phyloP scores from a whole-genome alignment of 2,113 vertebrate genomes.

The Scopus umbretta region DNA sequence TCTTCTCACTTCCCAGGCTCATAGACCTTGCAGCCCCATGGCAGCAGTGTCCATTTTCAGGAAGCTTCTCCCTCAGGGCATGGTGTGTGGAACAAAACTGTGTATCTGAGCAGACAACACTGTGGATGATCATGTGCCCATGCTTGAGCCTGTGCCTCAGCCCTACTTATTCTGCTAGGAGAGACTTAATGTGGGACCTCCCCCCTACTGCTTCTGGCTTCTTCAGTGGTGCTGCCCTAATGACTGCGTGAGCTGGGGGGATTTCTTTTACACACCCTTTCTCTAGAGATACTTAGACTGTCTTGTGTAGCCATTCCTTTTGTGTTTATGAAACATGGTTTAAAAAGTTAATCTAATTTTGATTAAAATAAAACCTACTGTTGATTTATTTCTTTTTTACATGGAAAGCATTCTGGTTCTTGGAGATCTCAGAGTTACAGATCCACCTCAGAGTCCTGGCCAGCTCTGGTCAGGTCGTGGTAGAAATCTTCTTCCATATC shows the following conservation, averaged over 20 bases:
- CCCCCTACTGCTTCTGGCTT: not conserved
- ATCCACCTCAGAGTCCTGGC: not conserved
- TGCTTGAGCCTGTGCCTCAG: not conserved
- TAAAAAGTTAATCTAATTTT: not conserved
- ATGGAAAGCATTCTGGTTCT: not conserved
- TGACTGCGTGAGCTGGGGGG: not conserved
- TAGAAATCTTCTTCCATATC: not conserved
- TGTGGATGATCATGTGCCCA: not conserved
- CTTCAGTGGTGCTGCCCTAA: not conserved
- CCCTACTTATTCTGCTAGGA: not conserved
- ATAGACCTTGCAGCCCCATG: not conserved
- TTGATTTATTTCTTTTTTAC: not conserved
- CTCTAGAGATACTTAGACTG: not conserved
- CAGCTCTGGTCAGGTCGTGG: not conserved
- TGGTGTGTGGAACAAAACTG: not conserved
- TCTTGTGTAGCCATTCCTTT: not conserved
- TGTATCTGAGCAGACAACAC: rapidly evolving
- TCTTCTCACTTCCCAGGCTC: not conserved
- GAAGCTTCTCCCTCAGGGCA: not conserved
- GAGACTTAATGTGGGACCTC: not conserved
- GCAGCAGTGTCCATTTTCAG: not conserved
- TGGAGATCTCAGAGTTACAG: not conserved
- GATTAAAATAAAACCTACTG: not conserved
- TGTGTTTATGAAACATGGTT: not conserved
- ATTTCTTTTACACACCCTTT: not conserved